Percentiles rank a stretch among this genome's conserved stretches.
Evolutionary conservation across 2,888 invertebrate species (phyloP).

Genomic region (Agrochola lychnidis): DNA sequence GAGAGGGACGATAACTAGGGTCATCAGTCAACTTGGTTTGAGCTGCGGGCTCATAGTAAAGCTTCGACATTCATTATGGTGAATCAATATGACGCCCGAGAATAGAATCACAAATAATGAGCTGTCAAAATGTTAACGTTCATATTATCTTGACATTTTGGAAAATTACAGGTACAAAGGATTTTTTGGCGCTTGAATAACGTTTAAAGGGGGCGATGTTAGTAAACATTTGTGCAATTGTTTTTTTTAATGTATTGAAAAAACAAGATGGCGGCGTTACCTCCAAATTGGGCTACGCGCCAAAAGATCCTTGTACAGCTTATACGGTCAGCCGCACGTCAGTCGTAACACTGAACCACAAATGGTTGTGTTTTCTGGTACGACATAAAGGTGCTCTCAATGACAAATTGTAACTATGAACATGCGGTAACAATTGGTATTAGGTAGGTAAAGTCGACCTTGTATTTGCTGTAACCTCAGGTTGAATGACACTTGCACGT

Average conservation of each 20-base stretch:
- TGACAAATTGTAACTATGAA: background rate
- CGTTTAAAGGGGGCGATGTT: background rate
- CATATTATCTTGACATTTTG: background rate
- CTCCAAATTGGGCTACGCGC: background rate
- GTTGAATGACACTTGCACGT: background rate
- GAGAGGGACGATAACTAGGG: slow-evolving; percentile 53
- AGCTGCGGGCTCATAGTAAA: slow-evolving; percentile 26
- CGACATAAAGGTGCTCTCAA: background rate
- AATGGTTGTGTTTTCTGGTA: background rate
- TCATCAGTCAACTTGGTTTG: slow-evolving; percentile 53
- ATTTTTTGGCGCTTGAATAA: background rate
- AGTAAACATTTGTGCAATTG: background rate
- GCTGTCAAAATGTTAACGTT: background rate
- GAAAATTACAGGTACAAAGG: background rate
- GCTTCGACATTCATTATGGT: slow-evolving; percentile 41
- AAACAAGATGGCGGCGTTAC: background rate
- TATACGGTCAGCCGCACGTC: background rate
- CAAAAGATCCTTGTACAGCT: too few species aligned
- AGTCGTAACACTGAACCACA: background rate
- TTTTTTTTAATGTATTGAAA: background rate
- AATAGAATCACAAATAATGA: slow-evolving; percentile 6
- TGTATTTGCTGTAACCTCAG: background rate
- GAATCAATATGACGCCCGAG: slow-evolving; percentile 31
- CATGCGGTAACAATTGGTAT: too few species aligned
- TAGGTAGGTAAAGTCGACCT: too few species aligned